Base-by-base conservation (phyloP, 2,797 vertebrate species). In the Paratrypauchen microcephalus region DNA sequence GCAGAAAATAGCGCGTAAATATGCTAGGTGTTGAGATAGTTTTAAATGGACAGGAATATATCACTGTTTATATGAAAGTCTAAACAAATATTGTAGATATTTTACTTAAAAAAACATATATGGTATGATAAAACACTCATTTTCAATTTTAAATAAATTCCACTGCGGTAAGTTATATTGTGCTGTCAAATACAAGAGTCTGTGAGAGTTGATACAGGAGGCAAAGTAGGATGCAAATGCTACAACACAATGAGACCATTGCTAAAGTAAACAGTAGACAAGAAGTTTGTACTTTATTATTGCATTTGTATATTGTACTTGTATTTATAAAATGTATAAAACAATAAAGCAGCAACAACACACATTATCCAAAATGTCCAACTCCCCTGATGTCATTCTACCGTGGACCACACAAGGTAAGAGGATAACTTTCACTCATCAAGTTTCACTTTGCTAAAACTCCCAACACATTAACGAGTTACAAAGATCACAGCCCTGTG, bases 221-320 rank as follows among this genome's bases (percentile, higher is more conserved):
- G 91, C 91, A 94, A 94, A 94, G 85, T 73, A 89, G 87, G 67
- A 94, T 93, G 93, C 92, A 94, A 93, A 94, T 87, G 30, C 19
- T 57, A 62, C 69, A 75, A 82, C 73, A 72, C 64, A 57, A 70
- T 30, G 74, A 83, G 83, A 91, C 88, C 65, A 76, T 24, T 24
- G 9, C 23, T 21, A 56, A 23, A 24, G 23, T 5, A 45, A 13
- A 13, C 41, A 24, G 23, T 5, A 45, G 41, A 13, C 41, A 45
- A 45, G 41, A 15, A 15, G 3, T 45, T 45, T 45, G 4, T 45
- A 45, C 13, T 45, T 15, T 45, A 45, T 45, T 45, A 15, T 6
- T 45, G 32, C 32, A 36, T 36, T 36, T 36, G 32, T 45, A 45
- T 45, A 45, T 45, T 45, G 41, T 45, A 45, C 13, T 45, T 45